These are phyloP conservation scores for Bufo bufo DNA, from an alignment of 2,113 vertebrate genomes.

Conservation along the genomic window DNA sequence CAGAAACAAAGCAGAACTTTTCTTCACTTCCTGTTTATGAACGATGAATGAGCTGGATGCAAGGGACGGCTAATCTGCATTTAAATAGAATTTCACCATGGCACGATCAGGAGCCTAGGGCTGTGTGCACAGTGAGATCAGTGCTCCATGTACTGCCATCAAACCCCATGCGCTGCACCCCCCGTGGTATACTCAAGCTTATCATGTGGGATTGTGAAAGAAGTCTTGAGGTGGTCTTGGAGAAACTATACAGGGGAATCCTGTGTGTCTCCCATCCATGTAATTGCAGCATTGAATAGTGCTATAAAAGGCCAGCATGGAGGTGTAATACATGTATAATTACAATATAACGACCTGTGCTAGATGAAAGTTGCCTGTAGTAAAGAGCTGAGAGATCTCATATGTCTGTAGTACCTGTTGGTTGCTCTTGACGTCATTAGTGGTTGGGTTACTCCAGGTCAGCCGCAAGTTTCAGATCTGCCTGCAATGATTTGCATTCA, in stretches of 20 bases:
- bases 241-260: no score
- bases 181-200: neutral
- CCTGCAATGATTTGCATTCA: no score
- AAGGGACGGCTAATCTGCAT: slow-evolving; percentile 51
- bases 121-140: neutral
- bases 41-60: slow-evolving; percentile 35
- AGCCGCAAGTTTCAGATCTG: no score
- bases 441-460: no score
- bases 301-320: no score
- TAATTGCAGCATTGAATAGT: neutral
- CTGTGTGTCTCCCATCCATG: neutral
- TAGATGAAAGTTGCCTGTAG: no score
- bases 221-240: neutral
- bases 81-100: slow-evolving; percentile 54
- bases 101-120: slow-evolving; percentile 39
- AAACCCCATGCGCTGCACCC: slow-evolving; percentile 12
- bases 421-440: no score
- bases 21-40: slow-evolving; percentile 35
- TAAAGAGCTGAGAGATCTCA: no score
- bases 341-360: no score
- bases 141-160: slow-evolving; percentile 25
- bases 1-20: slow-evolving; percentile 3
- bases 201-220: neutral
- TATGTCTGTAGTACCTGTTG: no score
- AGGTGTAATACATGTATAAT: no score